A percentile compares a stretch with the other conserved stretches of the same genome.
These are phyloP conservation scores for Acipenser oxyrinchus DNA, from an alignment of 2,797 vertebrate species.

Conservation along the genomic window DNA sequence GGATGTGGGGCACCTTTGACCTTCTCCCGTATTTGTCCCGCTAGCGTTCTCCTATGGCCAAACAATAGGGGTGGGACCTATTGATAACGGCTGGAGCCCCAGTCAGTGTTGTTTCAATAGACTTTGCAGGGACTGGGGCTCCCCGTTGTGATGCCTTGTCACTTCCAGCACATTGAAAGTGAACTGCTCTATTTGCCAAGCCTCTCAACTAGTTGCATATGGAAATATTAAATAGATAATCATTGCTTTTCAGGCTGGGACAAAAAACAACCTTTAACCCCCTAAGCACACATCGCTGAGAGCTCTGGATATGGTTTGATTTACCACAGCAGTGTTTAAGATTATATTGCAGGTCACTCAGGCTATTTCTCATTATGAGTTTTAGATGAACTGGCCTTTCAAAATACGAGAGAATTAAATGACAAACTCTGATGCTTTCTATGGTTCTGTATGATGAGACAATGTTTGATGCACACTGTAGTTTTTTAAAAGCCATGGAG, in stretches of 20 bases:
- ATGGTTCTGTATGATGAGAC: no score
- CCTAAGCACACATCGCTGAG: constrained; percentile 21
- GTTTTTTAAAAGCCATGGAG: no score
- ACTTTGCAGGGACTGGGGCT: constrained; percentile 19
- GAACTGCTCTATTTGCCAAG: constrained; percentile 14
- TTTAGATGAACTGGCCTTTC: no score
- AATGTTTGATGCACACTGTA: no score
- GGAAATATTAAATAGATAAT: constrained; percentile 43
- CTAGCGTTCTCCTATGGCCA: constrained; percentile 48
- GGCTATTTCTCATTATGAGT: no score
- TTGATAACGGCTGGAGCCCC: constrained; percentile 60
- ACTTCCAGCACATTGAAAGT: constrained; percentile 16
- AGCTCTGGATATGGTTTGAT: background rate
- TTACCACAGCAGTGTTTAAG: background rate
- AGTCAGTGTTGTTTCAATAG: constrained; percentile 33
- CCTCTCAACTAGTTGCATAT: constrained; percentile 19
- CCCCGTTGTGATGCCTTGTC: constrained; percentile 19
- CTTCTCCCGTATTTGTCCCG: constrained; percentile 64
- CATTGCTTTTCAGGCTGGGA: constrained; percentile 34
- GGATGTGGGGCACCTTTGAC: constrained; percentile 71
- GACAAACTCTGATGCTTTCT: no score
- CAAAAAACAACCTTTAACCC: constrained; percentile 33
- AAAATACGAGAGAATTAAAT: no score
- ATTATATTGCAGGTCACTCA: no score
- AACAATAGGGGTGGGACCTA: constrained; percentile 68